Percentiles rank a stretch among this genome's conserved stretches.
These are phyloP conservation scores for Cephus rjabovi DNA, from an alignment of 2,888 invertebrate genomes.

Conservation along the genomic window DNA sequence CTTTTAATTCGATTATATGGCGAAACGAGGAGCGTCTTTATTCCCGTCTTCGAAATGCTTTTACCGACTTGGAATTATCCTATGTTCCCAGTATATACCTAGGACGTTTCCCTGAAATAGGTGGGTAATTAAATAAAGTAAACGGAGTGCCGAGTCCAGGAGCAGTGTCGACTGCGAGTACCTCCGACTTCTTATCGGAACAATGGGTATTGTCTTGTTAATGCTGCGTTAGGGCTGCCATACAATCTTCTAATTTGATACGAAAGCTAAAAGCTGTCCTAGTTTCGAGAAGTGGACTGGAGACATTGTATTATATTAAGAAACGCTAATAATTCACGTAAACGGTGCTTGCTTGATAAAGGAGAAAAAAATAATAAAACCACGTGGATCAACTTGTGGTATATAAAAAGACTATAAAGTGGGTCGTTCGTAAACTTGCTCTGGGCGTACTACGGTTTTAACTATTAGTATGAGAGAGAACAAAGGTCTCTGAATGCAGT, in stretches of 20 bases:
- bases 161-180: slow-evolving; percentile 15
- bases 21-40: not conserved
- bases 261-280: not conserved
- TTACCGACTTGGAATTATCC: not conserved
- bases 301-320: not conserved
- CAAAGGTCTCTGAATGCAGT: not conserved
- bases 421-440: not conserved
- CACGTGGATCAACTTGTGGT: not conserved
- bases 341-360: not conserved
- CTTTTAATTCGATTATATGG: not conserved
- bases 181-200: slow-evolving; percentile 14
- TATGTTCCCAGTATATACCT: not conserved
- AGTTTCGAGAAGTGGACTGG: not conserved
- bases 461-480: not conserved
- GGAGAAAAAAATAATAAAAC: not conserved
- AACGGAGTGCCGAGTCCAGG: slow-evolving; percentile 20
- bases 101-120: slow-evolving; percentile 16
- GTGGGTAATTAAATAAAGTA: slow-evolving; percentile 40
- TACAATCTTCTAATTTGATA: slow-evolving; percentile 6
- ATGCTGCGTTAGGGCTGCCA: slow-evolving; percentile 1
- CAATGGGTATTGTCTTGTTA: slow-evolving; percentile 18
- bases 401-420: not conserved
- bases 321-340: not conserved
- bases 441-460: not conserved
- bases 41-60: not conserved